These are phyloP conservation scores for Tridacna gigas DNA, from an alignment of 2,888 invertebrate genomes.

Conservation along the genomic window DNA sequence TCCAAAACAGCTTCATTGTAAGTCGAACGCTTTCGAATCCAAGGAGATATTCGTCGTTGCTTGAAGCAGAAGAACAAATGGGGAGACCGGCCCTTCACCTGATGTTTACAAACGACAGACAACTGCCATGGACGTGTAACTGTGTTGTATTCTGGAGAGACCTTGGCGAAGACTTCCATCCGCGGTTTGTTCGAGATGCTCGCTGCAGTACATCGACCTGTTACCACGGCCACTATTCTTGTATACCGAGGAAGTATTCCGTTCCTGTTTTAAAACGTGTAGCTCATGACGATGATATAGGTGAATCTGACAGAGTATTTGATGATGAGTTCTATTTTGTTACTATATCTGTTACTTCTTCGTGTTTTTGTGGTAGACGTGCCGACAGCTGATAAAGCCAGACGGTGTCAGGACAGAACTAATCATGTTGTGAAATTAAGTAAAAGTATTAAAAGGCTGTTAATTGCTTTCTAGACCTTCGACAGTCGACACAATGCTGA, in stretches of 20 bases:
- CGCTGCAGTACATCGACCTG: constrained; percentile 27
- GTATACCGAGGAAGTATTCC: constrained; percentile 30
- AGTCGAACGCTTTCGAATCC: background rate
- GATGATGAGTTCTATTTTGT: constrained; percentile 27
- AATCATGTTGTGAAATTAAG: too few relatives aligned
- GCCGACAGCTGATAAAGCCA: background rate
- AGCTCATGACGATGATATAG: background rate
- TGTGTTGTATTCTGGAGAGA: constrained; percentile 43
- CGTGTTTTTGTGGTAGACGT: constrained; percentile 14
- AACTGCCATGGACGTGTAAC: constrained; percentile 33
- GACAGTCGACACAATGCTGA: too few relatives aligned
- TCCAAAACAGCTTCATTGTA: constrained; percentile 9
- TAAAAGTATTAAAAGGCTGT: too few relatives aligned
- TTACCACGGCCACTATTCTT: constrained; percentile 42
- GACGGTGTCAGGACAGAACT: too few relatives aligned
- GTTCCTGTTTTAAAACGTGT: constrained; percentile 26
- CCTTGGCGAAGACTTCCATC: constrained; percentile 28
- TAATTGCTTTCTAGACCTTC: too few relatives aligned
- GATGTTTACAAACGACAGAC: background rate
- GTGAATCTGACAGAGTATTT: constrained; percentile 1
- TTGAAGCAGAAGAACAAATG: background rate
- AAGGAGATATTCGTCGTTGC: background rate
- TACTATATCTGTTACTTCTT: background rate
- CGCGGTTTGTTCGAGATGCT: constrained; percentile 39
- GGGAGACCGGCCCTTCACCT: background rate